Percentiles rank a stretch among this genome's conserved stretches.
phyloP scores from a whole-genome alignment of 2,113 vertebrate species.

The Chlorodrepanis virens region DNA sequence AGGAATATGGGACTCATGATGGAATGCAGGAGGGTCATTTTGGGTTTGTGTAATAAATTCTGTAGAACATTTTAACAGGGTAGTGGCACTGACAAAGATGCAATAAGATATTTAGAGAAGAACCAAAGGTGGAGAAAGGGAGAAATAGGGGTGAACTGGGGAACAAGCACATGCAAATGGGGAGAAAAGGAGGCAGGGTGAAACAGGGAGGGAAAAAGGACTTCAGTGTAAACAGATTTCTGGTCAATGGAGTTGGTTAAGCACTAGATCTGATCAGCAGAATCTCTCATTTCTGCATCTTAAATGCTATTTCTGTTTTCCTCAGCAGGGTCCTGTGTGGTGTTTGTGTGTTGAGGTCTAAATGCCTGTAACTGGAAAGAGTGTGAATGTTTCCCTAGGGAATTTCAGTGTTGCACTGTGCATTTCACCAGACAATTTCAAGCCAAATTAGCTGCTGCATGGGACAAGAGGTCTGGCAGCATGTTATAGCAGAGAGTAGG shows the following conservation, averaged over 20 bases:
- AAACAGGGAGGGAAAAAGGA: background rate
- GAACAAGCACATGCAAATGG: background rate
- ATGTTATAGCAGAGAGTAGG: background rate
- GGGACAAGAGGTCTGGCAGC: background rate
- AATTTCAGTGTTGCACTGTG: background rate
- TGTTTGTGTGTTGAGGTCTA: background rate
- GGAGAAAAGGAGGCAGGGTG: background rate
- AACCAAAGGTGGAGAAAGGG: background rate
- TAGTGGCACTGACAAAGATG: background rate
- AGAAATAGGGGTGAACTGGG: fast-evolving
- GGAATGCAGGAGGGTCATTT: background rate
- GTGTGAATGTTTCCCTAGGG: background rate
- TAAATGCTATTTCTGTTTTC: background rate
- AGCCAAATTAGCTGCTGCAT: background rate
- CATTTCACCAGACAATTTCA: background rate
- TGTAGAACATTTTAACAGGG: background rate
- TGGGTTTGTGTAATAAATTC: background rate
- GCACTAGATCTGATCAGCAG: background rate
- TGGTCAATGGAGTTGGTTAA: background rate
- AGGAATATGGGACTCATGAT: background rate
- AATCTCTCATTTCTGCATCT: background rate
- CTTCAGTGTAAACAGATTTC: background rate
- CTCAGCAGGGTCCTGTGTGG: background rate
- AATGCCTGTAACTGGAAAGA: background rate
- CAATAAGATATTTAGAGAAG: background rate